A percentile compares a stretch with the other conserved stretches of the same genome.
Evolutionary conservation across 2,113 vertebrate genomes (phyloP).

Genomic region (Crocuta crocuta): DNA sequence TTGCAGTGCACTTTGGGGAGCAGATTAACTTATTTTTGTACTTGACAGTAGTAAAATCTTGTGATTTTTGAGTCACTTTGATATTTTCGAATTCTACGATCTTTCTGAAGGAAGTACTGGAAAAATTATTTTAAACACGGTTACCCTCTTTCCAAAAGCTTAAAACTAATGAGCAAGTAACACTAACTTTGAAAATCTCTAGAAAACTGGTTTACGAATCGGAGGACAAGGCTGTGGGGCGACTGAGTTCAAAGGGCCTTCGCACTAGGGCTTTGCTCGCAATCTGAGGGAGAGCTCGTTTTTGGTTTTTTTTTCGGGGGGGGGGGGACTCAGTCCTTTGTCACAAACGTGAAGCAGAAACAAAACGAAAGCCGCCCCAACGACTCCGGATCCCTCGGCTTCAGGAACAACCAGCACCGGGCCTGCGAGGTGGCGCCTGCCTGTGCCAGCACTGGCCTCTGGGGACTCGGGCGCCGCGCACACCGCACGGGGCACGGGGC

Average conservation of each 20-base stretch:
- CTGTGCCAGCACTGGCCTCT: background rate
- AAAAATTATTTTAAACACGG: background rate
- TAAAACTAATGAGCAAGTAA: conserved; percentile 28
- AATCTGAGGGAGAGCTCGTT: background rate
- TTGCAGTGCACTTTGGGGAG: conserved; percentile 31
- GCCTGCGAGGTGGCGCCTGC: background rate
- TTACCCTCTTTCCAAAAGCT: conserved; percentile 3
- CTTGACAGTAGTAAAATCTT: background rate
- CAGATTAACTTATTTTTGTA: conserved; percentile 50
- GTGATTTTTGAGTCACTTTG: conserved; percentile 5
- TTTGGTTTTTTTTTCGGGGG: background rate
- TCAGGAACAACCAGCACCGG: background rate
- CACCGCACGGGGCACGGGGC: background rate
- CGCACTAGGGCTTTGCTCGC: background rate
- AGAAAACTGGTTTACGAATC: background rate
- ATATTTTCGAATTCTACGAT: conserved; percentile 12
- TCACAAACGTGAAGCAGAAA: background rate
- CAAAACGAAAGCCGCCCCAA: background rate
- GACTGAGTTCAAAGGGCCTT: accelerated
- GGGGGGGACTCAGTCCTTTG: background rate
- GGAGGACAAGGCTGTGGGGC: background rate
- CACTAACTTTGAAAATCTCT: conserved; percentile 59
- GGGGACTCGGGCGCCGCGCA: background rate
- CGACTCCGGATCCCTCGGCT: accelerated
- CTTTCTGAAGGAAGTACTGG: conserved; percentile 63